A percentile compares a stretch with the other conserved stretches of the same genome.
These are phyloP conservation scores for Cerastis leucographa DNA, from an alignment of 2,888 invertebrate genomes.

Conservation along the genomic window DNA sequence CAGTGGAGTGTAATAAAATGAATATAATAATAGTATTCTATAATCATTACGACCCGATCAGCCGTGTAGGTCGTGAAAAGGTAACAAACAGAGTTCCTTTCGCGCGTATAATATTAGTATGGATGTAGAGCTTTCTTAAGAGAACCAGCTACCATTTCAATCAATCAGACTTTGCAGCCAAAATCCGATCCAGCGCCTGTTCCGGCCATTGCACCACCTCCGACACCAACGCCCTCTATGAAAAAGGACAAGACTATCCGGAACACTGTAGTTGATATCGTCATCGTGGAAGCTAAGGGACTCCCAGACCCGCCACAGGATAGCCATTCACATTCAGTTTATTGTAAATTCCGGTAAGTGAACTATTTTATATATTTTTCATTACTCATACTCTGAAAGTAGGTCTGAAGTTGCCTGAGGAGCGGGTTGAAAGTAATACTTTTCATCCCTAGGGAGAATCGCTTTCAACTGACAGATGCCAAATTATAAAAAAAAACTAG, in stretches of 20 bases:
- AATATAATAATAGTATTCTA: too few relatives aligned
- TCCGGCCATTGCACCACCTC: neutral
- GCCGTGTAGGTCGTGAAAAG: too few relatives aligned
- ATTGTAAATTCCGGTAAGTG: constrained; percentile 83
- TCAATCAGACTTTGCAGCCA: constrained; percentile 30
- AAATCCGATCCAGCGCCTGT: constrained; percentile 27
- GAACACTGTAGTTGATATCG: constrained; percentile 78
- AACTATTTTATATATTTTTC: neutral
- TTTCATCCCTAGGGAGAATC: too few relatives aligned
- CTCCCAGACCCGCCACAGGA: constrained; percentile 80
- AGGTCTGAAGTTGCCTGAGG: too few relatives aligned
- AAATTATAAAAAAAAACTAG: too few relatives aligned
- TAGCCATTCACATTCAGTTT: constrained; percentile 77
- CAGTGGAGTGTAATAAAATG: too few relatives aligned
- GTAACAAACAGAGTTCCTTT: too few relatives aligned
- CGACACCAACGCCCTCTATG: constrained; percentile 36
- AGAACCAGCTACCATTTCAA: neutral
- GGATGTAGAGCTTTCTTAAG: neutral
- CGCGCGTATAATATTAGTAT: too few relatives aligned
- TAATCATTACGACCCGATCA: too few relatives aligned
- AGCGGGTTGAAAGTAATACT: too few relatives aligned
- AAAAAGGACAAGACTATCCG: constrained; percentile 60
- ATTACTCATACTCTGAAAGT: too few relatives aligned
- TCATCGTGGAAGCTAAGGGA: constrained; percentile 82
- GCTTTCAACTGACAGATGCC: too few relatives aligned